phyloP scores from a whole-genome alignment of 1,140 invertebrate species.

The Cyclargus thomasi region DNA sequence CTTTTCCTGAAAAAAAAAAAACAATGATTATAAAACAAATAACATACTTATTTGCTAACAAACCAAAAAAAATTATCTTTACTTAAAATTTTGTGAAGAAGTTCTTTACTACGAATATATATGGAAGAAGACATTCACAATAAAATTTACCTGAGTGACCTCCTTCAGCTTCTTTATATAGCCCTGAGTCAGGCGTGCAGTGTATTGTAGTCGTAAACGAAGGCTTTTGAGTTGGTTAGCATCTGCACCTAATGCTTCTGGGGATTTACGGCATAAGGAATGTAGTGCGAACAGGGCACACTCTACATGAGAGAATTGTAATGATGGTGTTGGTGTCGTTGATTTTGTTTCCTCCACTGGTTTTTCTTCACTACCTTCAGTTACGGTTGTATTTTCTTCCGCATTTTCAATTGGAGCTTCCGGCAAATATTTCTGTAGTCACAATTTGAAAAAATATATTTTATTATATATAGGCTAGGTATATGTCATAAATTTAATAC shows the following conservation, averaged over 20 bases:
- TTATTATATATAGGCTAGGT: too few relatives aligned
- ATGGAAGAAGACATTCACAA: conserved; percentile 12
- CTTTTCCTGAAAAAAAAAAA: conserved; percentile 77
- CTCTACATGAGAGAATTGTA: conserved; percentile 95
- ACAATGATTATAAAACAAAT: background rate
- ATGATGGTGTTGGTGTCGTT: conserved; percentile 82
- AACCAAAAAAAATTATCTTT: too few relatives aligned
- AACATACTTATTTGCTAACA: too few relatives aligned
- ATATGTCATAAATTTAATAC: background rate
- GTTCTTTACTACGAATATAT: background rate
- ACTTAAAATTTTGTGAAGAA: too few relatives aligned
- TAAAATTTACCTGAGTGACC: conserved; percentile 78
- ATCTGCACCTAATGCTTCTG: conserved; percentile 85
- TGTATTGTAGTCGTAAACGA: conserved; percentile 90
- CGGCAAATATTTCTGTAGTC: conserved; percentile 83
- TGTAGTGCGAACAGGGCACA: conserved; percentile 94
- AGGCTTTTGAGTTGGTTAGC: conserved; percentile 91
- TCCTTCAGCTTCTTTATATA: conserved; percentile 94
- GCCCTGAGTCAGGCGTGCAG: conserved; percentile 93
- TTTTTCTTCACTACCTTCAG: conserved; percentile 53
- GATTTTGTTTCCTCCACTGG: conserved; percentile 43
- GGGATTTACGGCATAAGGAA: conserved; percentile 86
- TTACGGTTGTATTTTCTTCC: conserved; percentile 69
- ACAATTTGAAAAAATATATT: conserved; percentile 20
- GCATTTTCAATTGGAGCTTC: conserved; percentile 83